These are phyloP conservation scores for Astreopora myriophthalma DNA, from an alignment of 64 coral and sea anemone species.

Conservation along the genomic window DNA sequence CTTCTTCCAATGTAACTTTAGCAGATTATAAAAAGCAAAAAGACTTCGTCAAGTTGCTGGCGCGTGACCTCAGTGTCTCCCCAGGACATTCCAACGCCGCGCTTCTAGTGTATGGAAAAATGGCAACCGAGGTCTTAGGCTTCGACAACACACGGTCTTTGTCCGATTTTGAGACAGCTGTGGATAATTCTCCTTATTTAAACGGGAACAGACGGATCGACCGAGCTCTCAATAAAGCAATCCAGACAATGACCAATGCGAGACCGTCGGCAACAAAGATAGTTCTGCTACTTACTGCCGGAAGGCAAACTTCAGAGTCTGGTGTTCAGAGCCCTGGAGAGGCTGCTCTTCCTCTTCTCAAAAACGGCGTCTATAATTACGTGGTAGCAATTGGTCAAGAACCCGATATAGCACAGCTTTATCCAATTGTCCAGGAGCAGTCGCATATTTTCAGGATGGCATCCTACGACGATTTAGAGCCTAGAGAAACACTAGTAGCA, in stretches of 20 bases:
- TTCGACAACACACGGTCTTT: conserved; percentile 6
- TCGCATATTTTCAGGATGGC: conserved; percentile 29
- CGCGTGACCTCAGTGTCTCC: conserved; percentile 14
- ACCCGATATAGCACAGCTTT: conserved; percentile 11
- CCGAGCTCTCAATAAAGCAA: neutral
- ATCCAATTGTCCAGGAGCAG: neutral
- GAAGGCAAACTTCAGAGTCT: neutral
- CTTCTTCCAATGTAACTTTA: neutral
- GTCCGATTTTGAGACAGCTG: conserved; percentile 11
- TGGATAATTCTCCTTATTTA: conserved; percentile 35
- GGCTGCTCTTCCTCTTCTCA: neutral
- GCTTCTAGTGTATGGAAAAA: conserved; percentile 9
- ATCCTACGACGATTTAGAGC: neutral
- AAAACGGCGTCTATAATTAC: conserved; percentile 2
- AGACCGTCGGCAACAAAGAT: conserved; percentile 27
- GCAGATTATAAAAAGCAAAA: conserved; percentile 20
- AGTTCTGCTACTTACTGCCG: conserved; percentile 41
- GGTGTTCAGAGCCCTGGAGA: neutral
- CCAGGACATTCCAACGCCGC: conserved; percentile 29
- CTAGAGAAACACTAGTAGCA: neutral
- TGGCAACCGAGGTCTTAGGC: neutral
- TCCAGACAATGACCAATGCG: neutral
- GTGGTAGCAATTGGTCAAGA: conserved; percentile 24
- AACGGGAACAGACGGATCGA: conserved; percentile 44
- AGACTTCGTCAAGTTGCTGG: conserved; percentile 36